Conservation (phyloP, 2,888 invertebrate genomes). For the Tetragonisca angustula region DNA sequence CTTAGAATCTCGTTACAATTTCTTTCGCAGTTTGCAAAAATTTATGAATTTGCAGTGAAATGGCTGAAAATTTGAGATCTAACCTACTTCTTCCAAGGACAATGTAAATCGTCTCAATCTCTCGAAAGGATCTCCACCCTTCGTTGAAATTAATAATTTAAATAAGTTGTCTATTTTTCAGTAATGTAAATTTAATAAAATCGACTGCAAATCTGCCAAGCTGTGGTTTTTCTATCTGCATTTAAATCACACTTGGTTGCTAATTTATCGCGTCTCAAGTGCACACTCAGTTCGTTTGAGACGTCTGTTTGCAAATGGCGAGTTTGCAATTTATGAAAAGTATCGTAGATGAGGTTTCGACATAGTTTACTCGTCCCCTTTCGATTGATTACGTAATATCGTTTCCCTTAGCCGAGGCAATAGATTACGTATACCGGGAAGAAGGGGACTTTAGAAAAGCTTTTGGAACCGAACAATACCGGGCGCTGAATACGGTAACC, state of each 20-base stretch:
- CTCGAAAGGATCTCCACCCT: no score
- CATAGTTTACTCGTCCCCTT: conserved; percentile 32
- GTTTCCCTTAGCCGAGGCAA: conserved; percentile 18
- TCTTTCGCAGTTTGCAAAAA: no score
- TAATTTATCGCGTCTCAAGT: neutral
- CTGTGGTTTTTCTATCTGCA: neutral
- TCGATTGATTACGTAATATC: conserved; percentile 46
- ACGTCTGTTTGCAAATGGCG: neutral
- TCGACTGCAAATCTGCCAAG: neutral
- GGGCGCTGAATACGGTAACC: conserved; percentile 36
- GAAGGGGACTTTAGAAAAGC: conserved; percentile 14
- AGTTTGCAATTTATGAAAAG: conserved; percentile 14
- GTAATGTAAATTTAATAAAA: neutral
- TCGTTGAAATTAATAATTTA: no score
- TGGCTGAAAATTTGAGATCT: no score
- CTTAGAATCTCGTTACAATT: no score
- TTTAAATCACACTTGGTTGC: neutral
- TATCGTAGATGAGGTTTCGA: conserved; percentile 29
- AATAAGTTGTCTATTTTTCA: no score
- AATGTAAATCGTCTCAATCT: no score
- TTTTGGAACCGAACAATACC: conserved; percentile 47
- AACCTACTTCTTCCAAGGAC: no score
- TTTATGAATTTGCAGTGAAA: no score
- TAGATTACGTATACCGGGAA: conserved; percentile 39
- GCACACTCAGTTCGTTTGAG: neutral